Base-by-base conservation (phyloP, 2,797 vertebrate genomes). In the Xenopus petersii region DNA sequence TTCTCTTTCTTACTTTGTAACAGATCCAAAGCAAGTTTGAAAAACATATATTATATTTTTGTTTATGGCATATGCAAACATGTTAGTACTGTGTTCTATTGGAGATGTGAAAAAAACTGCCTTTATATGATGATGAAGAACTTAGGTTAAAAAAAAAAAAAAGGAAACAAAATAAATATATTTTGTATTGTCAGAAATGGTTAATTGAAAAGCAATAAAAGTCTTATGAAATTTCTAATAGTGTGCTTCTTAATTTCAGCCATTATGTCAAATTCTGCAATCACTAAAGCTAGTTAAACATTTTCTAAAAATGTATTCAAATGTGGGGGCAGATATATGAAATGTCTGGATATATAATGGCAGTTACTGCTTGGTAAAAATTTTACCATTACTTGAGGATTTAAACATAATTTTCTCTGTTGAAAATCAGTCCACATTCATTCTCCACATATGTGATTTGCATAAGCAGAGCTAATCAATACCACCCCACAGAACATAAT, bases 181-280 rank as follows among this genome's bases (percentile, higher is more conserved):
- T 93, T 92, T 92, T 88, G 87, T 90, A 91, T 87, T 65, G 84
- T 87, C 87, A 85, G 15, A 36, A 81, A 81, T 84, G 82, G 82
- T 87, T 84, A 80, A 85, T 68, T 77, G 82, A 88, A 51, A 84
- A 92, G 91, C 90, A 93, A 92, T 93, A 92, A 92, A 92, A 86
- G 67, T 75, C 86, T 86, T 80, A 83, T 80, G 84, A 79, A 79
- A 79, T 74, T 85, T 82, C 80, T 73, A 26, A 54, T 61, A 26
- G 33, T 26, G 56, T 67, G 64, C 0, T 15, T 67, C n/a, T 71
- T 36, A 4, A 51, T 51, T 51, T 51, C 49, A 12, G 5, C 2
- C 49, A 51, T 15, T 15, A 9, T 11, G 8, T 42, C 36, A 42
- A 42, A 42, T 42, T 42, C 5, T 42, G 36, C 36, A 6, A 1